These are phyloP conservation scores for Coptodon rendalli DNA, from an alignment of 2,113 vertebrate genomes.

Conservation along the genomic window DNA sequence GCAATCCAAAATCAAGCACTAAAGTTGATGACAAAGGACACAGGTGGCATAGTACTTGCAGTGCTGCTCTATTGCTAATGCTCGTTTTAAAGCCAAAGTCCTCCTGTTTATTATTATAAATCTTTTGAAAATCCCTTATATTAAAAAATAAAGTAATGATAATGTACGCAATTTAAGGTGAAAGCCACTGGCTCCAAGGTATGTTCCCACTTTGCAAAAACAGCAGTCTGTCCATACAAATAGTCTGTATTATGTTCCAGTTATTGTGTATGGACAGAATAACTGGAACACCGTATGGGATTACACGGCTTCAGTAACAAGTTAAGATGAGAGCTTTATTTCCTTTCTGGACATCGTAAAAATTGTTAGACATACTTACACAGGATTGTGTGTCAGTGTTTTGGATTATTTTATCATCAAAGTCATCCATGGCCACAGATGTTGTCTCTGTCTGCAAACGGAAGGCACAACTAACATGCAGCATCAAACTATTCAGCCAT, in stretches of 20 bases:
- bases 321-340: background rate
- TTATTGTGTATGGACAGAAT: background rate
- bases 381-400: conserved; percentile 41
- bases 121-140: background rate
- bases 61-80: background rate
- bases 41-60: background rate
- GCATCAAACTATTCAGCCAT: conserved; percentile 30
- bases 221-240: background rate
- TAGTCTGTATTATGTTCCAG: background rate
- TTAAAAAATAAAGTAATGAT: background rate
- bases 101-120: background rate
- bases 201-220: background rate
- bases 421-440: conserved; percentile 59
- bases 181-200: background rate
- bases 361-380: conserved; percentile 68
- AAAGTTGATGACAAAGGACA: background rate
- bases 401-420: conserved; percentile 51
- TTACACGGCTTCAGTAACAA: background rate
- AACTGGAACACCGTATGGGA: background rate
- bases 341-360: background rate
- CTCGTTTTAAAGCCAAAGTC: background rate
- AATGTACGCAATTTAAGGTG: background rate
- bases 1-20: background rate
- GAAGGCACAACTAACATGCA: conserved; percentile 58
- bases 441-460: conserved; percentile 65